Evolutionary conservation across 2,113 vertebrate species (phyloP).

Genomic region (Herpailurus yagouaroundi): DNA sequence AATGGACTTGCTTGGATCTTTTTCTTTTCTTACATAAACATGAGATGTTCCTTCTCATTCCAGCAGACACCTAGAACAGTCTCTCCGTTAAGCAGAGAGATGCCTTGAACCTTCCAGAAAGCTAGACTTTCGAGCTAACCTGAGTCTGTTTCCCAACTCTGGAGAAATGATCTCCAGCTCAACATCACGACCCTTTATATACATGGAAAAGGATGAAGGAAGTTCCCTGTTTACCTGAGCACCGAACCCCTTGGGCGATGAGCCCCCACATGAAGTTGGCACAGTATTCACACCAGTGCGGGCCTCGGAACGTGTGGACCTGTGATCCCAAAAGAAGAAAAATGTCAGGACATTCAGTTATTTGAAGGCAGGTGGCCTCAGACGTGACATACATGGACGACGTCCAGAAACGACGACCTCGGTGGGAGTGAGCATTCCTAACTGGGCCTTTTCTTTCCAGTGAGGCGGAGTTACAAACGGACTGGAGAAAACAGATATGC

Average conservation of each 20-base stretch:
- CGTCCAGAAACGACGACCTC: conserved; percentile 70
- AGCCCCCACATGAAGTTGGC: conserved; percentile 99
- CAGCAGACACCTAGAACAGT: not conserved
- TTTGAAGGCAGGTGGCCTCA: conserved; percentile 70
- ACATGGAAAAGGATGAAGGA: not conserved
- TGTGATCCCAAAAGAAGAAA: conserved; percentile 78
- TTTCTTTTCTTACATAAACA: conserved; percentile 9
- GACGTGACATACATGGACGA: conserved; percentile 71
- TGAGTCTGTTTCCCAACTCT: not conserved
- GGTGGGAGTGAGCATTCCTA: conserved; percentile 58
- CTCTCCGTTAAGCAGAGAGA: not conserved
- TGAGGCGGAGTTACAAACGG: conserved; percentile 58
- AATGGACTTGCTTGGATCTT: not conserved
- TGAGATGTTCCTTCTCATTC: not conserved
- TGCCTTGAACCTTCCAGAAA: not conserved
- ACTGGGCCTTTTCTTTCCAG: conserved; percentile 43
- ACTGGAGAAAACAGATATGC: conserved; percentile 57
- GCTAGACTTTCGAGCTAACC: not conserved
- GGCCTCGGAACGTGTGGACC: conserved; percentile 97
- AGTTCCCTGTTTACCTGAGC: conserved; percentile 90
- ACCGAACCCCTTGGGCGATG: conserved; percentile 98
- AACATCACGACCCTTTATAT: not conserved
- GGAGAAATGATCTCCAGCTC: not conserved
- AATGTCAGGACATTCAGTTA: conserved; percentile 70
- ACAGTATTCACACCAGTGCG: conserved; percentile 99